Base-by-base conservation (phyloP, 1,140 invertebrate species). In the Conopomorpha cramerella region DNA sequence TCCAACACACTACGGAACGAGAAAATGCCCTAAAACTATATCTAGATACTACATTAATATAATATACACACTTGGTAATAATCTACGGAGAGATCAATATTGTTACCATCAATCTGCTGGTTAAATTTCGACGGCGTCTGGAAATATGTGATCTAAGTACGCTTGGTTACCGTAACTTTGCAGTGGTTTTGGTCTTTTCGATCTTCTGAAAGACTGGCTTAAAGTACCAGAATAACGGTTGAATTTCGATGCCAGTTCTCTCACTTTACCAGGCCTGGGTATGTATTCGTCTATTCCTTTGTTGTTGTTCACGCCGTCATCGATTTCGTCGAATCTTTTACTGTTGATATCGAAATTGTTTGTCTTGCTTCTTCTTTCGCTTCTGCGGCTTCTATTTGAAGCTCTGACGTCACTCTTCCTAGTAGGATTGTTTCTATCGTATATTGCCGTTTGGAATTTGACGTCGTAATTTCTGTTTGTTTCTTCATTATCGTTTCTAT, bases 81-180 rank as follows among this genome's bases (percentile, higher is more conserved):
- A n/a, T n/a, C n/a, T n/a, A n/a, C n/a, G n/a, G n/a, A n/a, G n/a
- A n/a, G n/a, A n/a, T n/a, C n/a, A n/a, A n/a, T n/a, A n/a, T n/a
- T n/a, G 15, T 36, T 26, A 28, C 35, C 46, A 35, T 43, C 30
- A 43, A 43, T 39, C 38, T 30, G 26, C 17, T 30, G 36, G 42
- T 59, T 57, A 79, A 45, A 78, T 65, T 61, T 79, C 77, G 36
- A 77, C 62, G 39, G 77, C 73, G 36, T 72, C 71, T 16, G 77
- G 77, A 48, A 79, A 79, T 34, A 79, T 50, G 41, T 79, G 77
- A 47, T 79, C 61, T 31, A 79, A 53, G 45, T 78, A 79, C 30
- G 63, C 61, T 46, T 77, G 71, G 38, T 77, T 41, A 12, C 57
- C 72, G 37, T 58, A 78, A 42, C 62, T 74, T 43, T 78, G 68